These are phyloP conservation scores for Rattus rattus DNA, from an alignment of 2,113 vertebrate species.

Conservation along the genomic window DNA sequence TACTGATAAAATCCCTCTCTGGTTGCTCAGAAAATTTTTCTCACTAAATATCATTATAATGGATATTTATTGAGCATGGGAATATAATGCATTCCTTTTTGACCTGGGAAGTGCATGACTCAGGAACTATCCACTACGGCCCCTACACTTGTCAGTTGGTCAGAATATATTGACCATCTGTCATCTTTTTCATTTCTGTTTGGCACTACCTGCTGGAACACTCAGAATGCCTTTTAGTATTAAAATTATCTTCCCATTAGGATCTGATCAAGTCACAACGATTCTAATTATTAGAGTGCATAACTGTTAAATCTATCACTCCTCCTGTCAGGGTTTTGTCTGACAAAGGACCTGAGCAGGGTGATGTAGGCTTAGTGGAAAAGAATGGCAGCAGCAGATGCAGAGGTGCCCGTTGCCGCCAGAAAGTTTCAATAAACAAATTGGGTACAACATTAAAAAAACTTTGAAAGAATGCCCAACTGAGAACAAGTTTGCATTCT, in stretches of 20 bases:
- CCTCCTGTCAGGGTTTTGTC: not conserved
- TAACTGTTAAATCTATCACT: constrained; percentile 46
- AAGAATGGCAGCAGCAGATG: not conserved
- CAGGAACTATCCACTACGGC: not conserved
- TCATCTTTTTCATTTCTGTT: constrained; percentile 4
- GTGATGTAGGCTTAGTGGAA: not conserved
- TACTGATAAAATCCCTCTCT: not conserved
- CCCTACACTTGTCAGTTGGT: constrained; percentile 52
- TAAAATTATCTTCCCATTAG: constrained; percentile 53
- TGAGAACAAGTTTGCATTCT: not conserved
- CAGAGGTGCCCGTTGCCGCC: not conserved
- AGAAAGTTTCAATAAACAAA: constrained; percentile 36
- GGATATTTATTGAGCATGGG: not conserved
- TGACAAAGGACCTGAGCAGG: not conserved
- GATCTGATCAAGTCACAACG: constrained; percentile 34
- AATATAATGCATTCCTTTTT: not conserved
- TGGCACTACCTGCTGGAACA: constrained; percentile 60
- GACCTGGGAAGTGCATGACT: not conserved
- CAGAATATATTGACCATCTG: constrained; percentile 71
- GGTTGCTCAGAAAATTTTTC: not conserved
- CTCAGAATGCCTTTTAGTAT: constrained; percentile 13
- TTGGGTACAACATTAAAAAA: not conserved
- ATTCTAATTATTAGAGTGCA: not conserved
- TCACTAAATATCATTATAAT: not conserved
- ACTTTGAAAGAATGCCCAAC: not conserved